These are phyloP conservation scores for Microcebus jonahi DNA, from an alignment of 2,113 vertebrate species.

Conservation along the genomic window DNA sequence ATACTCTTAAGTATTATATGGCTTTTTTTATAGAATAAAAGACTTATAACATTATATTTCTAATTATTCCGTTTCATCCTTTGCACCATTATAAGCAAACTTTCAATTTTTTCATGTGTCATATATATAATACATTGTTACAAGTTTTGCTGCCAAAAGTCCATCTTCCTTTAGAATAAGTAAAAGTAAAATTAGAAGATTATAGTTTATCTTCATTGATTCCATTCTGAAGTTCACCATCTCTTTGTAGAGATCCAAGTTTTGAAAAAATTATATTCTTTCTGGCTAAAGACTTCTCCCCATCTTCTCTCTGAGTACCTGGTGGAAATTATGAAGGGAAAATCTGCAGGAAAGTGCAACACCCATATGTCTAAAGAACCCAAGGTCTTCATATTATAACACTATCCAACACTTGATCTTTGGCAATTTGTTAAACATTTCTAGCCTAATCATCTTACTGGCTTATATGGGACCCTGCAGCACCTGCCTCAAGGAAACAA, in stretches of 20 bases:
- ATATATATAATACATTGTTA: background rate
- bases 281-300: background rate
- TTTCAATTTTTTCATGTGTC: background rate
- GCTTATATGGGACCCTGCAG: background rate
- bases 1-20: background rate
- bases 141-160: background rate
- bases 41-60: background rate
- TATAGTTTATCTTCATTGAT: background rate
- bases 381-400: background rate
- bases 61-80: background rate
- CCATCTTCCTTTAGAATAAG: background rate
- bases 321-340: background rate
- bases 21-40: background rate
- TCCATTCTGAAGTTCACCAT: background rate
- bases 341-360: background rate
- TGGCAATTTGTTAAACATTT: background rate
- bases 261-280: background rate
- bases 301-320: background rate
- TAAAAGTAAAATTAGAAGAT: background rate
- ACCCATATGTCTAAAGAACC: background rate
- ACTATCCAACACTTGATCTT: background rate
- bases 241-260: background rate
- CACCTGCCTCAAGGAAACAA: background rate
- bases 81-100: background rate
- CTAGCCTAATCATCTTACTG: background rate